Evolutionary conservation across 2,797 vertebrate genomes (phyloP).

Genomic region (Tamandua tetradactyla): DNA sequence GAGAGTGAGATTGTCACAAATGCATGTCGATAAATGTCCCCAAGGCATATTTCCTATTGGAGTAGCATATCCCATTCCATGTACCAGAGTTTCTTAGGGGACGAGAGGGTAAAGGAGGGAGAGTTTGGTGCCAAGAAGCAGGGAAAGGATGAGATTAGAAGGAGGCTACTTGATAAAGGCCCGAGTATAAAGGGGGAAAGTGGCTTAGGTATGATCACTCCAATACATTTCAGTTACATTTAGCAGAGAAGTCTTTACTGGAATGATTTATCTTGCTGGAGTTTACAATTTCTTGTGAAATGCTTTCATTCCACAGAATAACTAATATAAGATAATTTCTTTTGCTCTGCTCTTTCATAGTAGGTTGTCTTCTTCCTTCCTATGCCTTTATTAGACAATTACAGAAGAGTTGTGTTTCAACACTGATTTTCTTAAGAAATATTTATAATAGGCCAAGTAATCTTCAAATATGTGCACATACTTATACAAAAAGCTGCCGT

Average conservation of each 20-base stretch:
- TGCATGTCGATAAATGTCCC: neutral
- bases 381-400: slow-evolving; percentile 7
- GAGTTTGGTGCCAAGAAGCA: neutral
- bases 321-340: neutral
- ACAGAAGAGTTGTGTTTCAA: neutral
- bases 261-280: neutral
- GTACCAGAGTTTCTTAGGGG: neutral
- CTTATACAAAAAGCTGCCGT: neutral
- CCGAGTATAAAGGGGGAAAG: neutral
- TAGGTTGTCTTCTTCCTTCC: neutral
- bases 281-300: slow-evolving; percentile 22
- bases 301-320: neutral
- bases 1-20: neutral
- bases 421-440: neutral
- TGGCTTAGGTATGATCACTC: neutral
- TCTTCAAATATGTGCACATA: neutral
- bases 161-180: neutral
- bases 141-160: neutral
- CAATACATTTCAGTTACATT: neutral
- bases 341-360: too few relatives aligned
- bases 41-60: neutral
- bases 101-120: accelerated
- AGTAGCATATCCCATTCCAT: neutral
- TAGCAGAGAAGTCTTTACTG: neutral
- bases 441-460: neutral